Conservation (phyloP, 2,113 vertebrate genomes). For the Tupaia chinensis region DNA sequence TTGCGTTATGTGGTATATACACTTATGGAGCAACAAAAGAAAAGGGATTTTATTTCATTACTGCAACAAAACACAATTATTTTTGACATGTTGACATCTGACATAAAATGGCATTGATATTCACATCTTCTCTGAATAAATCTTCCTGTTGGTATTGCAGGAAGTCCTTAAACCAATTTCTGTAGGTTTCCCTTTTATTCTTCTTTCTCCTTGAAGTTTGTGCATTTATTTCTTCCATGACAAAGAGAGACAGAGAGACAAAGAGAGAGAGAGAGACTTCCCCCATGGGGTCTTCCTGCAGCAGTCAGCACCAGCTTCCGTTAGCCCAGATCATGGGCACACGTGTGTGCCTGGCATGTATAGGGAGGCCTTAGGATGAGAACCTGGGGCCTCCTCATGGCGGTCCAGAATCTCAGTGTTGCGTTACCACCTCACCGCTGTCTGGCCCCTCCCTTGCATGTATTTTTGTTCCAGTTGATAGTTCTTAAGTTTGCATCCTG, state of each 20-base stretch:
- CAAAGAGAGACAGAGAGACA: too few species aligned
- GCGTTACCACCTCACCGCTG: too few species aligned
- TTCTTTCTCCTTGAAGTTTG: neutral
- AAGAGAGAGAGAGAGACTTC: too few species aligned
- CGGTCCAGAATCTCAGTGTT: too few species aligned
- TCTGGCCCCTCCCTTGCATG: too few species aligned
- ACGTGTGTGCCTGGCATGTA: too few species aligned
- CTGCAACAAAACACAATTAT: slow-evolving; percentile 59
- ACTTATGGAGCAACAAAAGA: slow-evolving; percentile 57
- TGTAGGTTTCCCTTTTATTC: slow-evolving; percentile 17
- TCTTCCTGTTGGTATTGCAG: slow-evolving; percentile 3
- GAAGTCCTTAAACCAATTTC: slow-evolving; percentile 54
- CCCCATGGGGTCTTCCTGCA: too few species aligned
- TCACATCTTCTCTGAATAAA: slow-evolving; percentile 46
- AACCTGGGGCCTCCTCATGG: too few species aligned
- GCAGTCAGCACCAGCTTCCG: too few species aligned
- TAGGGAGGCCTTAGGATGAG: too few species aligned
- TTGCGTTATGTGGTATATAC: neutral
- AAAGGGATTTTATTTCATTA: slow-evolving; percentile 58
- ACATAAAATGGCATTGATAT: slow-evolving; percentile 59
- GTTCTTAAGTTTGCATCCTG: neutral
- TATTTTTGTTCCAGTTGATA: neutral
- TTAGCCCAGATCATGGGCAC: too few species aligned
- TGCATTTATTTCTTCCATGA: too few species aligned
- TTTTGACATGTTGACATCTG: slow-evolving; percentile 66